Base-by-base conservation (phyloP, 1,140 invertebrate genomes). In the Calliopsis andreniformis region DNA sequence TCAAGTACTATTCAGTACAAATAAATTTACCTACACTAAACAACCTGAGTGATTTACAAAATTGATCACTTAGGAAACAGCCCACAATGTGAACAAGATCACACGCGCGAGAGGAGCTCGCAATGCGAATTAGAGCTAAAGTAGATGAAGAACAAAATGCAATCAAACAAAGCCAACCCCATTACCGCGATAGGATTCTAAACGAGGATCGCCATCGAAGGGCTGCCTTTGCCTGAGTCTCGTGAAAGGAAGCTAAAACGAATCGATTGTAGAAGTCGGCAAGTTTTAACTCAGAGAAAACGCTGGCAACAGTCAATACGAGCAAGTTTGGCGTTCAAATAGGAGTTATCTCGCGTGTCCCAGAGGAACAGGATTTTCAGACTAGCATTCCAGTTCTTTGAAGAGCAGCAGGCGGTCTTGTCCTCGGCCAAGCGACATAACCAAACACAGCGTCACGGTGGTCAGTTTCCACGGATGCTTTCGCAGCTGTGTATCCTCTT, bases 231-330 rank as follows among this genome's bases (percentile, higher is more conserved):
- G 5, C 16, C 18, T n/a, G 45, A n/a, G 18, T 3, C 18, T 47
- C 2, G 0, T 6, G 23, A 51, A 53, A 7, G 30, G 18, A 20
- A 39, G 25, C 30, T 47, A 35, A 47, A 53, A 53, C 32, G 16
- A 4, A 35, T 18, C 20, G 8, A 7, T 3, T 1, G 18, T 2
- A 10, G 45, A 45, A 45, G 25, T n/a, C n/a, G 42, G 14, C 6
- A 32, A 7, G 28, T 32, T n/a, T 32, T 28, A 63, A 39, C 23
- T 61, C 25, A 7, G 5, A 16, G 25, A 8, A 6, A 47, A 45
- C 61, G 12, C 8, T 18, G 30, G 28, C 39, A 62, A 43, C 59
- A 43, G 59, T 43, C 63, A 51, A 66, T 66, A 66, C 30, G 2
- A 3, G 20, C 6, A 28, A 51, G 45, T 35, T 49, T 51, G 14